Conservation (phyloP, 2,113 vertebrate species). For the Actinemys pallida region DNA sequence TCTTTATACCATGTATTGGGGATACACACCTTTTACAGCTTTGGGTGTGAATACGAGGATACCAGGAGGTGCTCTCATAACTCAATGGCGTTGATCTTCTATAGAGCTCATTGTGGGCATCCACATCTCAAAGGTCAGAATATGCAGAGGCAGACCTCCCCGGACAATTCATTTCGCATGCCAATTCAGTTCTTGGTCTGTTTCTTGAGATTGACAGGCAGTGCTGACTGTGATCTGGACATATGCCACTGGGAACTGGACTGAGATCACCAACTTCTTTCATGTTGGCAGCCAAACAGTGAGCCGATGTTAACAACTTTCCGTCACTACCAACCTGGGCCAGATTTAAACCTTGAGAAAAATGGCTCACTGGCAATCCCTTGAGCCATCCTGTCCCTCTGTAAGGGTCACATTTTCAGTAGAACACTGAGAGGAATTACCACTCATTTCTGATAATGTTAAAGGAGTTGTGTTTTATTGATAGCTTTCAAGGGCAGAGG, state of each 20-base stretch:
- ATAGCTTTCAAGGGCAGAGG: neutral
- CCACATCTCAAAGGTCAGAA: neutral
- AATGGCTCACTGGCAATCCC: neutral
- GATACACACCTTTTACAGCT: accelerated
- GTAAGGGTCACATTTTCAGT: neutral
- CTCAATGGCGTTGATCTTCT: neutral
- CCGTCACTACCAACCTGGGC: neutral
- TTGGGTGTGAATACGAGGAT: neutral
- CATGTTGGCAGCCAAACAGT: neutral
- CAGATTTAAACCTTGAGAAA: neutral
- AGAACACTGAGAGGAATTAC: neutral
- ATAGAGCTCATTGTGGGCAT: neutral
- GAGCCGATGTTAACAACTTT: neutral
- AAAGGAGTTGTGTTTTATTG: neutral
- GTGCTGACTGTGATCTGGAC: neutral
- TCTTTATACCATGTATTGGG: neutral
- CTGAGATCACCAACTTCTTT: neutral
- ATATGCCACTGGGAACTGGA: neutral
- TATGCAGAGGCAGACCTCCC: neutral
- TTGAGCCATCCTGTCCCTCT: neutral
- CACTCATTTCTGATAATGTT: neutral
- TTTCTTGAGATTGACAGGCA: neutral
- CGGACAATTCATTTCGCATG: neutral
- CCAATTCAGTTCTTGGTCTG: neutral
- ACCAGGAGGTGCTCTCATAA: neutral